Evolutionary conservation across 2,888 invertebrate genomes (phyloP), one percentile per base, ranked within the genome.

Genomic region (Rhagonycha lutea): DNA sequence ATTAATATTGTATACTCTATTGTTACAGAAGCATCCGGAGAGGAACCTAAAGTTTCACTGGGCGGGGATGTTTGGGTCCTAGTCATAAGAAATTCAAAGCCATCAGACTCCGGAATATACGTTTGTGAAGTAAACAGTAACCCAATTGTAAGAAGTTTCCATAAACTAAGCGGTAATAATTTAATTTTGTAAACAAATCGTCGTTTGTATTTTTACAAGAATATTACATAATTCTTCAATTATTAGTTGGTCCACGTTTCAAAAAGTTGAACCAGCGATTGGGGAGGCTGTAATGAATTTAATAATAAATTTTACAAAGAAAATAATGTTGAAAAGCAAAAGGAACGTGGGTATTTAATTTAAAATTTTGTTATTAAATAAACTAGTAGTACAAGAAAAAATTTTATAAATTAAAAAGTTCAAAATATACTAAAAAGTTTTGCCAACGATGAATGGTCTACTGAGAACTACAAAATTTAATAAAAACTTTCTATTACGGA

Each of bases 31-130:
- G 69, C 82, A 14, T 85, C 85, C 69, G 86, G 81, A n/a, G 85
- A 84, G 78, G 83, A 80, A 60, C 73, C 85, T 29, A 82, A 82
- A 70, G 81, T 87, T 68, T 84, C 87, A 67, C 89, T 90, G 84
- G 95, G 94, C 2, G 95, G 95, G 0, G 95, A 95, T 84, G 95
- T 95, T 14, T 96, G 95, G 95, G 95, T 96, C 62, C 89, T 96
- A 69, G 92, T 94, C 78, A 94, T 96, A 83, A 93, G 92, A 84
- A 89, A 91, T 14, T 92, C 93, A 14, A 92, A 90, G 83, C 88
- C 92, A 0, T 89, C 91, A 0, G 96, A 96, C 85, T 91, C 94
- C 0, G 95, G 95, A 1, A 90, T 94, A 47, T 96, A 96, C 86
- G 92, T 93, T 81, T 96, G 96, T 83, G 95, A 96, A 88, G 92